These are phyloP conservation scores for Saxidomus purpurata DNA, from an alignment of 1,140 invertebrate species.

Conservation along the genomic window DNA sequence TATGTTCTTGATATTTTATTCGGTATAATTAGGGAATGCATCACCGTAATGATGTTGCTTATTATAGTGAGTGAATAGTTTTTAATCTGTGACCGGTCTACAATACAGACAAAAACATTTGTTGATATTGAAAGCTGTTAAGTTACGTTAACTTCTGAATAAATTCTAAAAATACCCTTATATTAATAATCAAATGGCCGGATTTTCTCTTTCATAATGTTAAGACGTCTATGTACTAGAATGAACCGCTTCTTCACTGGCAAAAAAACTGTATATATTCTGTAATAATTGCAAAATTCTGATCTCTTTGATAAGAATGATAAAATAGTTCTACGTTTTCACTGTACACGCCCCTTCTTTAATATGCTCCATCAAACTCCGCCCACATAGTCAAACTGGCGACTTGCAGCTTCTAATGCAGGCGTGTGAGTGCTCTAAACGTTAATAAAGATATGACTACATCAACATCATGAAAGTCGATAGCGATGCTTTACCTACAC, in stretches of 20 bases:
- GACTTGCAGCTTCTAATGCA: constrained; percentile 1
- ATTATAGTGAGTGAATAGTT: no score
- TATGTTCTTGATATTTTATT: no score
- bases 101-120: no score
- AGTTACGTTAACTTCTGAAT: no score
- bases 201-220: no score
- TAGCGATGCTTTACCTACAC: not conserved
- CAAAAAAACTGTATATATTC: not conserved
- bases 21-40: no score
- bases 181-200: no score
- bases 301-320: constrained; percentile 36
- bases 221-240: not conserved
- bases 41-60: no score
- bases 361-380: not conserved
- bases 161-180: no score
- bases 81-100: no score
- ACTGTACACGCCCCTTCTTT: constrained; percentile 16
- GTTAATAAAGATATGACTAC: not conserved
- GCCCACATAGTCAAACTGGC: constrained; percentile 32
- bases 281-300: constrained; percentile 1
- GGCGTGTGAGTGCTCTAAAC: not conserved
- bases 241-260: not conserved
- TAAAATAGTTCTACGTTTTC: constrained; percentile 17
- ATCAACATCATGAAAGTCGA: not conserved
- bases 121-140: no score